Percentiles rank a stretch among this genome's conserved stretches.
Conservation (phyloP, 2,113 vertebrate species). For the Corapipo altera region DNA sequence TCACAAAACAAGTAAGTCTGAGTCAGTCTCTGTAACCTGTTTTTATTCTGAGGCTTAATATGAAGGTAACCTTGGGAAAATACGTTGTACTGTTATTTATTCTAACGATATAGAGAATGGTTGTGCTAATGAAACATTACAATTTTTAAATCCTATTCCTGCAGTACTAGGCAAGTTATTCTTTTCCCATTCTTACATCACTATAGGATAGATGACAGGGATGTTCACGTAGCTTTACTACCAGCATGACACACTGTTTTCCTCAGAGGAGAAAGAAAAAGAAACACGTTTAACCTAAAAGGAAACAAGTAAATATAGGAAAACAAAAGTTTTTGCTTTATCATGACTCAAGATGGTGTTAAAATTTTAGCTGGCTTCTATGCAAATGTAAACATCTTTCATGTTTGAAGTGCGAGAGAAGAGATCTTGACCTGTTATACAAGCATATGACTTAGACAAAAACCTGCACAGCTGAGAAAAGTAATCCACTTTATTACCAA, state of each 20-base stretch:
- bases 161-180: not conserved
- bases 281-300: not conserved
- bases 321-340: not conserved
- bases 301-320: not conserved
- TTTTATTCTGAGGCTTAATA: not conserved
- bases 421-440: not conserved
- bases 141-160: not conserved
- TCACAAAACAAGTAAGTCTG: not conserved
- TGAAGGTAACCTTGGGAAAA: conserved; percentile 15
- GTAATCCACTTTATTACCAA: not conserved
- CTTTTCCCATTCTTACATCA: not conserved
- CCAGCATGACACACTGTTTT: not conserved
- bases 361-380: not conserved
- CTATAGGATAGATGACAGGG: not conserved
- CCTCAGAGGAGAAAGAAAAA: not conserved
- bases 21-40: not conserved
- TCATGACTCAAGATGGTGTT: not conserved
- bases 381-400: not conserved
- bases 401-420: not conserved
- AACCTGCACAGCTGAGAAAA: not conserved
- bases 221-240: not conserved
- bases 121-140: not conserved
- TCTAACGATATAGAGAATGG: not conserved
- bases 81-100: not conserved
- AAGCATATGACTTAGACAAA: not conserved